A percentile compares a stretch with the other conserved stretches of the same genome.
These are phyloP conservation scores for Mus caroli DNA, from an alignment of 2,797 vertebrate species.

Conservation along the genomic window DNA sequence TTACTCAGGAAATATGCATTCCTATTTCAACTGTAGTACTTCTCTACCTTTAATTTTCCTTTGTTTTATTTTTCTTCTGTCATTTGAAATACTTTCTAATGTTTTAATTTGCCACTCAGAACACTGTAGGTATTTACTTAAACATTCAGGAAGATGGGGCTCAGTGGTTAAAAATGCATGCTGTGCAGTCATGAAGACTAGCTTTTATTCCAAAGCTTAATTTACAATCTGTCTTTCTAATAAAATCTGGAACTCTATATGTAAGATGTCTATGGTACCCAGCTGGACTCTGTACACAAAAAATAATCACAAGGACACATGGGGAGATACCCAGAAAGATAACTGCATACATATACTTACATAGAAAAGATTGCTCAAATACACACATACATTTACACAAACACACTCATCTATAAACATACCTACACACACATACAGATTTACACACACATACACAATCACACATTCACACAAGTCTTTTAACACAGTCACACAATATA, in stretches of 20 bases:
- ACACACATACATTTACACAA: neutral
- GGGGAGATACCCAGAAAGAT: neutral
- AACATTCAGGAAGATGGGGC: neutral
- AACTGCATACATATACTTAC: neutral
- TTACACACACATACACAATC: neutral
- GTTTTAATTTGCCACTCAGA: neutral
- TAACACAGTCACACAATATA: neutral
- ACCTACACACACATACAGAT: too few relatives aligned
- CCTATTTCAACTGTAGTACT: neutral
- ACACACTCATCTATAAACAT: neutral
- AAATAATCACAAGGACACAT: neutral
- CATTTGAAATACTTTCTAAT: neutral
- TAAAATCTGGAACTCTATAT: neutral
- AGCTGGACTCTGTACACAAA: neutral
- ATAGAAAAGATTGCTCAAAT: neutral
- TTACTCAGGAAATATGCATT: neutral
- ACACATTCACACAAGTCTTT: neutral
- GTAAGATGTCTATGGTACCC: neutral
- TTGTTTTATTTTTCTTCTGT: neutral
- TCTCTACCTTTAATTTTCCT: neutral
- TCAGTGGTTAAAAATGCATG: neutral
- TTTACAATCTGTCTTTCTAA: neutral
- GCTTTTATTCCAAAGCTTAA: too few relatives aligned
- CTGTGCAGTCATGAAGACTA: neutral
- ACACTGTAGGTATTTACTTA: neutral